Evolutionary conservation across 2,113 vertebrate species (phyloP).

Genomic region (Pandion haliaetus): DNA sequence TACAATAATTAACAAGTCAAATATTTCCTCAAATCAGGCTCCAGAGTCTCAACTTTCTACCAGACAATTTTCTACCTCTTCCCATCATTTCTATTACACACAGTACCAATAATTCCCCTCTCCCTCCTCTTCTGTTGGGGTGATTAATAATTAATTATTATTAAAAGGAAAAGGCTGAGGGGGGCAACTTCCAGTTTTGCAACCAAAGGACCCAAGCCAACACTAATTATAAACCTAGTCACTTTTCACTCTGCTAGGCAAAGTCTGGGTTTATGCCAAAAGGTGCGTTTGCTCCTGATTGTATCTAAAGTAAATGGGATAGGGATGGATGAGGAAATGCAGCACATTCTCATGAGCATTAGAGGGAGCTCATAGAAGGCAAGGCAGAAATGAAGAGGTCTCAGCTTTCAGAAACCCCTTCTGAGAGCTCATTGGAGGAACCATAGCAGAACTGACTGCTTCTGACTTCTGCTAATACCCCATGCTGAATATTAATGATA

Average conservation of each 20-base stretch:
- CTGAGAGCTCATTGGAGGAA: not conserved
- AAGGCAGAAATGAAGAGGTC: constrained; percentile 17
- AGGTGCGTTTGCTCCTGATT: not conserved
- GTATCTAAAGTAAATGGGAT: not conserved
- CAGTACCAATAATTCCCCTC: constrained; percentile 9
- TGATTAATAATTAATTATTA: constrained; percentile 41
- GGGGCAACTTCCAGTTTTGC: not conserved
- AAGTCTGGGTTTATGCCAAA: not conserved
- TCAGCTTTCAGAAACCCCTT: not conserved
- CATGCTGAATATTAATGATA: constrained; percentile 59
- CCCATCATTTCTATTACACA: not conserved
- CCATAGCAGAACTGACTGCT: constrained; percentile 56
- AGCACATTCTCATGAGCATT: not conserved
- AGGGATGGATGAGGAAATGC: not conserved
- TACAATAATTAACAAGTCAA: not conserved
- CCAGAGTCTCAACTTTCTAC: not conserved
- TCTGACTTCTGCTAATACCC: constrained; percentile 56
- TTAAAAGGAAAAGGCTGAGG: constrained; percentile 8
- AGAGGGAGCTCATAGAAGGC: not conserved
- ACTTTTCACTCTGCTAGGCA: not conserved
- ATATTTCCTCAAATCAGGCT: constrained; percentile 30
- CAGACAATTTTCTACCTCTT: not conserved
- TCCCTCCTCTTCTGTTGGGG: not conserved
- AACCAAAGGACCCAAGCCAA: not conserved
- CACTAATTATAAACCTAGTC: not conserved